Conservation (phyloP, 2,888 invertebrate species). For the Drosophila sordidula region DNA sequence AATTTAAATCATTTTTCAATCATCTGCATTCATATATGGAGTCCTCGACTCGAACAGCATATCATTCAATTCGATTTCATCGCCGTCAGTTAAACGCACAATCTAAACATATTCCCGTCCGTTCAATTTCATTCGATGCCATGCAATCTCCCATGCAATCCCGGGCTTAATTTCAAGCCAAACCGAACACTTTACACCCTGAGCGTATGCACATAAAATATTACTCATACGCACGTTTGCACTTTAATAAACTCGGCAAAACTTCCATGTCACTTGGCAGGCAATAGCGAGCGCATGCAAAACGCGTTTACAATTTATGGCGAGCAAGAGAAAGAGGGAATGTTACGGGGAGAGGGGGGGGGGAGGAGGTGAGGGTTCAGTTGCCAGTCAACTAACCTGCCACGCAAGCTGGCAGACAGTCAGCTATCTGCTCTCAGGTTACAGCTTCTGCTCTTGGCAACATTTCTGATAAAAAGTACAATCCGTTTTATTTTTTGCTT, state of each 20-base stretch:
- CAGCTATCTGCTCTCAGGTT: constrained; percentile 22
- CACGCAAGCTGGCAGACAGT: constrained; percentile 19
- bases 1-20: constrained; percentile 37
- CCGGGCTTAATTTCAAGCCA: constrained; percentile 39
- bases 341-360: neutral
- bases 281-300: constrained; percentile 37
- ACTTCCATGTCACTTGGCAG: constrained; percentile 47
- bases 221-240: constrained; percentile 61
- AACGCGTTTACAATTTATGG: constrained; percentile 37
- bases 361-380: neutral
- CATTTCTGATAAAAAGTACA: constrained; percentile 31
- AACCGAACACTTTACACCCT: constrained; percentile 5
- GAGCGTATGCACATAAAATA: constrained; percentile 38
- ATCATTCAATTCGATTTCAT: constrained; percentile 16
- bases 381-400: constrained; percentile 33
- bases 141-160: constrained; percentile 34
- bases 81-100: constrained; percentile 20
- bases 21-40: constrained; percentile 8
- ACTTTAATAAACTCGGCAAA: constrained; percentile 47
- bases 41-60: constrained; percentile 4
- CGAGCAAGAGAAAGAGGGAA: neutral
- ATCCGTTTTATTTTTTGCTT: constrained; percentile 9
- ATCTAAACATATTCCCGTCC: constrained; percentile 19
- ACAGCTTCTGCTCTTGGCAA: constrained; percentile 18
- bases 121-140: constrained; percentile 32